Evolutionary conservation across 2,113 vertebrate genomes (phyloP).

Genomic region (Elanus axillaris): DNA sequence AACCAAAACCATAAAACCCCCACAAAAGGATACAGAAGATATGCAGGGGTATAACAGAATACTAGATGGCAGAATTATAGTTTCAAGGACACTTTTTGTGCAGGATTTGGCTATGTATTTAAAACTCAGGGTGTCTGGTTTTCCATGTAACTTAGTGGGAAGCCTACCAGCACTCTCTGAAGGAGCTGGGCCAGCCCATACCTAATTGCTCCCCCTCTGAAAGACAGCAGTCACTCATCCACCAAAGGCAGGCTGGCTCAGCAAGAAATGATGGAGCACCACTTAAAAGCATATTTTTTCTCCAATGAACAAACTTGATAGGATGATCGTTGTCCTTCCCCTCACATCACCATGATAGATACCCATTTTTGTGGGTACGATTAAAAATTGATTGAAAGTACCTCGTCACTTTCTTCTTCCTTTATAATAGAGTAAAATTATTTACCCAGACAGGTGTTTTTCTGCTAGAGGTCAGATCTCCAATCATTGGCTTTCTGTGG

Average conservation of each 20-base stretch:
- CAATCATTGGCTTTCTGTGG: background rate
- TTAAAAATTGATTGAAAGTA: conserved; percentile 35
- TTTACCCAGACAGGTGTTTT: conserved; percentile 36
- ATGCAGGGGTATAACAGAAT: background rate
- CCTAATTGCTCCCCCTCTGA: background rate
- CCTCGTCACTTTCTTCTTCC: background rate
- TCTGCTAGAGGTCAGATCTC: background rate
- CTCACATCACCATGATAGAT: background rate
- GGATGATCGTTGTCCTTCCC: conserved; percentile 15
- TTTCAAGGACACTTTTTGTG: background rate
- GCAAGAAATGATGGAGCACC: background rate
- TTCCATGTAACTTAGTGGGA: background rate
- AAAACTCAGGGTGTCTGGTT: background rate
- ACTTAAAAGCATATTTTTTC: background rate
- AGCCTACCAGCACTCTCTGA: background rate
- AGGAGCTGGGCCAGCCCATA: background rate
- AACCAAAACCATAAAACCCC: background rate
- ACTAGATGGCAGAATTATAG: background rate
- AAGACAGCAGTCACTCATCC: background rate
- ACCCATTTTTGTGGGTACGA: background rate
- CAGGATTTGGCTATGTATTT: fast-evolving
- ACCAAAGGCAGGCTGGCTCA: background rate
- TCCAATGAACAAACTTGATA: background rate
- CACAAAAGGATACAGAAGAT: background rate
- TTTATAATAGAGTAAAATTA: background rate